Conservation (phyloP, 2,797 vertebrate species). For the Poecilia gillii region DNA sequence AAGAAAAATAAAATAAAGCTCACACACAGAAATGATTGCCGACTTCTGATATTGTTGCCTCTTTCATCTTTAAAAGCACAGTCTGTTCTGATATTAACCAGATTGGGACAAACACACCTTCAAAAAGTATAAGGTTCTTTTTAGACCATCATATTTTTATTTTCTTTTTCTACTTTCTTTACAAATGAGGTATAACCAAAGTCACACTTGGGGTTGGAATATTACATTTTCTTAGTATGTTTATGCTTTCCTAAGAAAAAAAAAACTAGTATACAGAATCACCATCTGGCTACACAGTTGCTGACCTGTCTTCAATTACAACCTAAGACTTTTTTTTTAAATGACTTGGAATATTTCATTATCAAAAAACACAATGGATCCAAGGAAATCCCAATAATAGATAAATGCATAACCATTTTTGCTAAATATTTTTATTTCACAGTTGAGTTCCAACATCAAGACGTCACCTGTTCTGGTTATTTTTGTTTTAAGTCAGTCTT, state of each 20-base stretch:
- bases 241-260: not conserved
- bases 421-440: not conserved
- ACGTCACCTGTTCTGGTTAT: not conserved
- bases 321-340: not conserved
- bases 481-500: not conserved
- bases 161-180: not conserved
- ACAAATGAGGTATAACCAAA: conserved; percentile 13
- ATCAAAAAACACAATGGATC: not conserved
- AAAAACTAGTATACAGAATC: not conserved
- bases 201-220: not conserved
- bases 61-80: not conserved
- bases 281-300: not conserved
- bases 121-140: no score
- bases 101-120: not conserved
- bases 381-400: not conserved
- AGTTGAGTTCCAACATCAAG: not conserved
- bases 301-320: not conserved
- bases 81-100: not conserved
- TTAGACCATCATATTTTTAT: not conserved
- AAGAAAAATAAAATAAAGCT: conserved; percentile 22
- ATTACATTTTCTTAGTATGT: not conserved
- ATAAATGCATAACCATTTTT: not conserved
- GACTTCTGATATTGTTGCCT: conserved; percentile 7
- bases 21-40: conserved; percentile 14
- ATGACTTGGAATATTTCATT: not conserved